phyloP scores from a whole-genome alignment of 2,113 vertebrate species.

The Nansenia antarctica region DNA sequence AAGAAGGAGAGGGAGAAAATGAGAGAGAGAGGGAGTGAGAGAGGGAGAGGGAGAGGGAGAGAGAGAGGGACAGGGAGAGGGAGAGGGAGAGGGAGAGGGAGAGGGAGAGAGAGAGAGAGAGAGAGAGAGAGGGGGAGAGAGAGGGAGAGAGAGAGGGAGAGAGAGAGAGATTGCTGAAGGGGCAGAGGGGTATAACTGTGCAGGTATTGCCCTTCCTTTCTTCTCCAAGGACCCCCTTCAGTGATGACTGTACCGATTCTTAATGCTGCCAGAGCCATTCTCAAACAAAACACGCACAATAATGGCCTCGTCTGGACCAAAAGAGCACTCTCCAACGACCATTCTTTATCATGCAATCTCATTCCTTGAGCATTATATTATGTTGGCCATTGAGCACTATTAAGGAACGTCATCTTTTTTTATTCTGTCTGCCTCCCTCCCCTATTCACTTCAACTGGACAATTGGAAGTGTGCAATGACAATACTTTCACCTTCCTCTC shows the following conservation, averaged over 20 bases:
- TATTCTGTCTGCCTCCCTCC: no score
- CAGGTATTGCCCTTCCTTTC: background rate
- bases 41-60: slow-evolving; percentile 16
- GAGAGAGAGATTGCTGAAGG: background rate
- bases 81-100: background rate
- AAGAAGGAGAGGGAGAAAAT: background rate
- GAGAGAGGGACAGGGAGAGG: background rate
- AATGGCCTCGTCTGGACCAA: no score
- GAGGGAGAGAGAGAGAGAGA: background rate
- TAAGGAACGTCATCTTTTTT: no score
- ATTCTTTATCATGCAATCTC: no score
- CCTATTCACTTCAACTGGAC: no score
- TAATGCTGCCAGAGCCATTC: no score
- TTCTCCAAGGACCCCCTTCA: slow-evolving; percentile 1
- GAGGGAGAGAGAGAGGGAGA: background rate
- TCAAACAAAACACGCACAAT: no score
- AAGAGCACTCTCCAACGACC: no score
- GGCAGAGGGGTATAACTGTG: background rate
- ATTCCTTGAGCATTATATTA: no score
- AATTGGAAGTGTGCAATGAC: no score
- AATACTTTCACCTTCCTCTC: no score
- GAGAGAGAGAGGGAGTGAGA: slow-evolving; percentile 7
- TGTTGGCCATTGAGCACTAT: no score
- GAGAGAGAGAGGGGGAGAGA: background rate
- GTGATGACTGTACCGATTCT: slow-evolving; percentile 1